These are phyloP conservation scores for Eurois occulta DNA, from an alignment of 2,888 invertebrate species.

Conservation along the genomic window DNA sequence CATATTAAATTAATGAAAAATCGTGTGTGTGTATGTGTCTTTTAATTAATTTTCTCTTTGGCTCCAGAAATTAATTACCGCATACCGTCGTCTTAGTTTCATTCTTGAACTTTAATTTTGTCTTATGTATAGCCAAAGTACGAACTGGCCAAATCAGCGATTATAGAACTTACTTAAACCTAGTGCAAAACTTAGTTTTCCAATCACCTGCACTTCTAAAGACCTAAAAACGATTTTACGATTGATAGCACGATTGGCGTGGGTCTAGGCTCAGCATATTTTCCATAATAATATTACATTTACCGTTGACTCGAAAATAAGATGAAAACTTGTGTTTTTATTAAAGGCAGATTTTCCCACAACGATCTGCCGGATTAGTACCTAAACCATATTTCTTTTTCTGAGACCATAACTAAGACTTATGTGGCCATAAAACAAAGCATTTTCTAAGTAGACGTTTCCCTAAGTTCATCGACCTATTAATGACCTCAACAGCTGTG, in stretches of 20 bases:
- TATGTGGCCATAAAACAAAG: slow-evolving; percentile 31
- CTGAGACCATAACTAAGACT: slow-evolving; percentile 23
- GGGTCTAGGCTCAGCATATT: not conserved
- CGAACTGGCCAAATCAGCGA: too few species aligned
- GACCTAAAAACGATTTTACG: not conserved
- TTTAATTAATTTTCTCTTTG: slow-evolving; percentile 23
- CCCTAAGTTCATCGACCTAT: slow-evolving; percentile 30
- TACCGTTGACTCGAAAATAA: not conserved
- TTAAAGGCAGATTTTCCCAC: not conserved
- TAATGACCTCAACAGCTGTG: slow-evolving; percentile 27
- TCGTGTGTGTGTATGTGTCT: slow-evolving; percentile 2
- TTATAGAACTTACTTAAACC: not conserved
- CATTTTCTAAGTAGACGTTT: slow-evolving; percentile 21
- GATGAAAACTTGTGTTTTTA: not conserved
- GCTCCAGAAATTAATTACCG: slow-evolving; percentile 9
- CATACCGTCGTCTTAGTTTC: not conserved
- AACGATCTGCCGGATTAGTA: slow-evolving; percentile 6
- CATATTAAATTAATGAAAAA: slow-evolving; percentile 6
- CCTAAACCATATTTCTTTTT: slow-evolving; percentile 18
- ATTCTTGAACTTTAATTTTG: not conserved
- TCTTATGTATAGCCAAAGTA: not conserved
- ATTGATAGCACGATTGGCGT: not conserved
- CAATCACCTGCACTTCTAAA: too few species aligned
- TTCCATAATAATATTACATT: not conserved
- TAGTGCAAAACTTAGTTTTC: not conserved